phyloP scores from a whole-genome alignment of 2,888 invertebrate genomes.

The Dioctria linearis region DNA sequence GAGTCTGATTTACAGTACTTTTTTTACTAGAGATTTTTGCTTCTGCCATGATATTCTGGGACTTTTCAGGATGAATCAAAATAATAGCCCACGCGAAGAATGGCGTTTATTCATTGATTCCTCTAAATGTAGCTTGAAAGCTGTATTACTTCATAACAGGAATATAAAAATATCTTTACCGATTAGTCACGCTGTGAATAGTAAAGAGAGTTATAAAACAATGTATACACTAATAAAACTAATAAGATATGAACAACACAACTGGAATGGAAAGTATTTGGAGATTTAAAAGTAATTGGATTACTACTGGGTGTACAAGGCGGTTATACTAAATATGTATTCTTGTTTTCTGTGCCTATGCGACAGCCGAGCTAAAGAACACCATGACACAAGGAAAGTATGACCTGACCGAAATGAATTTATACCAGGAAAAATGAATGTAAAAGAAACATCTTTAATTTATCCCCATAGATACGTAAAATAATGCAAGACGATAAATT shows the following conservation, averaged over 20 bases:
- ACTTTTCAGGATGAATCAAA: too few species aligned
- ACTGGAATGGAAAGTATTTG: slow-evolving; percentile 20
- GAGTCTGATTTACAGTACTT: too few species aligned
- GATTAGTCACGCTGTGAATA: neutral
- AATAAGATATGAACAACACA: slow-evolving; percentile 21
- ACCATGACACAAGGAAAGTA: slow-evolving; percentile 42
- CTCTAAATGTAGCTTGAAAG: too few species aligned
- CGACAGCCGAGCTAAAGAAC: slow-evolving; percentile 43
- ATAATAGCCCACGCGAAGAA: too few species aligned
- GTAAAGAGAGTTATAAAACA: neutral
- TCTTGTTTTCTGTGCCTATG: slow-evolving; percentile 50
- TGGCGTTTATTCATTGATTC: slow-evolving; percentile 1
- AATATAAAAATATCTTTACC: neutral
- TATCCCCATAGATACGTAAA: slow-evolving; percentile 9
- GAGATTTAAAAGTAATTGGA: slow-evolving; percentile 45
- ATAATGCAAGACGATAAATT: slow-evolving; percentile 14
- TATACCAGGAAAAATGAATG: slow-evolving; percentile 3
- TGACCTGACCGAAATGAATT: slow-evolving; percentile 23
- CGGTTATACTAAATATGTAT: slow-evolving; percentile 48
- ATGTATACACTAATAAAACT: neutral
- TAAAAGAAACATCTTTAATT: neutral
- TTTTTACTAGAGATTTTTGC: too few species aligned
- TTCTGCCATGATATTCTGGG: too few species aligned
- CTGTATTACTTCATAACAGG: neutral
- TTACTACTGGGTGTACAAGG: slow-evolving; percentile 37